These are phyloP conservation scores for Pogonognathellus flavescens DNA, from an alignment of 1,140 invertebrate genomes.

Conservation along the genomic window DNA sequence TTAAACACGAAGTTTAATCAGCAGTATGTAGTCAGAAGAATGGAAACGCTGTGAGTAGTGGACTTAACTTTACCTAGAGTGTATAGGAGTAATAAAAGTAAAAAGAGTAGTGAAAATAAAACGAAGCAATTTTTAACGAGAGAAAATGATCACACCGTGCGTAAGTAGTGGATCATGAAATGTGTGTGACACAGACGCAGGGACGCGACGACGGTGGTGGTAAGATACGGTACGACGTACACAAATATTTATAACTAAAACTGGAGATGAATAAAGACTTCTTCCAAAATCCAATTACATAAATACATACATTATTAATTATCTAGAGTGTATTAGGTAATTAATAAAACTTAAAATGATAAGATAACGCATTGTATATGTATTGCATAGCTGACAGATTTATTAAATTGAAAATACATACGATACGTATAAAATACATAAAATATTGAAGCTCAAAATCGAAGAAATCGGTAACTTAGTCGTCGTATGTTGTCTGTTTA, in stretches of 20 bases:
- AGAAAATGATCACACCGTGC: no score
- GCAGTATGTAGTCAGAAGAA: no score
- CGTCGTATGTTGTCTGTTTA: neutral
- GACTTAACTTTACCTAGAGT: no score
- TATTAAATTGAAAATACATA: neutral
- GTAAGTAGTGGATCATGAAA: no score
- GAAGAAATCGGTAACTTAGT: constrained; percentile 6
- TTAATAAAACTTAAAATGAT: constrained; percentile 9
- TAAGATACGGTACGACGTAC: neutral
- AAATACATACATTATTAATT: neutral
- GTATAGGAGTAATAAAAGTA: no score
- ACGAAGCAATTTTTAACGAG: no score
- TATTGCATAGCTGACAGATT: neutral
- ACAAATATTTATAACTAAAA: constrained; percentile 43
- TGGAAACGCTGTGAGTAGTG: no score
- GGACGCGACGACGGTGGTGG: neutral
- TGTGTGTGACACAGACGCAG: neutral
- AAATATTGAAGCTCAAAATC: neutral
- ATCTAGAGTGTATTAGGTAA: neutral
- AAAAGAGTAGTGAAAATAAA: no score
- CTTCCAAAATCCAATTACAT: constrained; percentile 6
- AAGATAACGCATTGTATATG: constrained; percentile 21
- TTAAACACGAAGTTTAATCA: no score
- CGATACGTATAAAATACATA: no score
- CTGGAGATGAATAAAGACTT: constrained; percentile 50